Conservation (phyloP, 1,140 invertebrate genomes). For the Panagrolaimus sp. region DNA sequence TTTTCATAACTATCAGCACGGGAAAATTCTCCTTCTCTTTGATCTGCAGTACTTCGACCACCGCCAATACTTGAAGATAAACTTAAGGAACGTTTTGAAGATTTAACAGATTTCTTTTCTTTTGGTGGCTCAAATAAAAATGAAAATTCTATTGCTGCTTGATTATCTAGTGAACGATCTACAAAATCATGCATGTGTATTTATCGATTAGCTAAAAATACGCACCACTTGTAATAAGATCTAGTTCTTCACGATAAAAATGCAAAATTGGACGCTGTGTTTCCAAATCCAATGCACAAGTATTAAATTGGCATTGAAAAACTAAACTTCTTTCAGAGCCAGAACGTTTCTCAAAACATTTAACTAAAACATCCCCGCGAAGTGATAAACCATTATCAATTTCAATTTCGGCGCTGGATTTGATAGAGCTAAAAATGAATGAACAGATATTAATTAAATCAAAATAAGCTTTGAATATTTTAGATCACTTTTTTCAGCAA, state of each 20-base stretch:
- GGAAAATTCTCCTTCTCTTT: conserved; percentile 27
- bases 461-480: too few species aligned
- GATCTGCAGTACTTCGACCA: conserved; percentile 24
- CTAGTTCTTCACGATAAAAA: conserved; percentile 77
- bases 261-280: conserved; percentile 67
- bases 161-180: conserved; percentile 62
- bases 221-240: conserved; percentile 59
- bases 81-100: background rate
- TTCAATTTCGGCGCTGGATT: conserved; percentile 54
- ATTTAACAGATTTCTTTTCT: background rate
- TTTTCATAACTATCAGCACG: conserved; percentile 73
- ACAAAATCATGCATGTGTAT: conserved; percentile 25
- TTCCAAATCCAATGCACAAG: conserved; percentile 69
- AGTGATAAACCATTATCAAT: conserved; percentile 70
- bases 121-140: conserved; percentile 61
- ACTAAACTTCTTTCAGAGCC: conserved; percentile 64
- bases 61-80: conserved; percentile 21
- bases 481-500: too few species aligned
- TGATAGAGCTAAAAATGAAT: background rate
- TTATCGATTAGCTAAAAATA: background rate
- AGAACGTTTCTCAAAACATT: conserved; percentile 72
- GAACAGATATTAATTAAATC: too few species aligned
- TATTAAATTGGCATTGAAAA: conserved; percentile 82
- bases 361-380: conserved; percentile 78
- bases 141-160: conserved; percentile 76